Evolutionary conservation across 2,113 vertebrate genomes (phyloP).

Genomic region (Suricata suricatta): DNA sequence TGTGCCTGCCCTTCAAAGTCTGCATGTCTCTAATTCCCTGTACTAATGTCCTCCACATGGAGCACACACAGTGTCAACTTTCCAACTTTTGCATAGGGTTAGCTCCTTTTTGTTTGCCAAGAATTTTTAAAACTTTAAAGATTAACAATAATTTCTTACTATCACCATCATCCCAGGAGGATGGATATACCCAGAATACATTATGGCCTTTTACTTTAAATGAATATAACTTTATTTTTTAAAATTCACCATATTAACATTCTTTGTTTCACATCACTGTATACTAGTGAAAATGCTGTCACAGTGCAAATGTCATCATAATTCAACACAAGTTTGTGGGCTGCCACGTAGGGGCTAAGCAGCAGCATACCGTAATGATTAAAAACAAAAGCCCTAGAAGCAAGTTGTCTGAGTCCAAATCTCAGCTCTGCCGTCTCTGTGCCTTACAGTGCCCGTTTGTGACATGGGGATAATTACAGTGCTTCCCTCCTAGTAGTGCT

Average conservation of each 20-base stretch:
- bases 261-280: not conserved
- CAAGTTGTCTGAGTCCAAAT: not conserved
- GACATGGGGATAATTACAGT: no score
- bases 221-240: not conserved
- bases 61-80: not conserved
- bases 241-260: not conserved
- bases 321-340: not conserved
- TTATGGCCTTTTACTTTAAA: not conserved
- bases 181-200: no score
- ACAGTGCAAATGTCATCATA: not conserved
- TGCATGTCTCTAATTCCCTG: not conserved
- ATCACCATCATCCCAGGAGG: no score
- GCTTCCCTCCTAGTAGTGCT: not conserved
- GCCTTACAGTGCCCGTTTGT: not conserved
- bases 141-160: no score
- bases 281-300: not conserved
- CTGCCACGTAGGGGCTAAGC: not conserved
- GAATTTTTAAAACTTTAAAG: not conserved
- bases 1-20: not conserved
- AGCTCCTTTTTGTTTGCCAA: not conserved
- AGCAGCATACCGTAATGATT: not conserved
- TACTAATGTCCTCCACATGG: not conserved
- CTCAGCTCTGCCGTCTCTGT: not conserved
- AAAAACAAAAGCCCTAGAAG: not conserved
- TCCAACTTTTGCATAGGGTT: not conserved